phyloP scores from a whole-genome alignment of 2,888 invertebrate genomes.

The Atrina japonica region DNA sequence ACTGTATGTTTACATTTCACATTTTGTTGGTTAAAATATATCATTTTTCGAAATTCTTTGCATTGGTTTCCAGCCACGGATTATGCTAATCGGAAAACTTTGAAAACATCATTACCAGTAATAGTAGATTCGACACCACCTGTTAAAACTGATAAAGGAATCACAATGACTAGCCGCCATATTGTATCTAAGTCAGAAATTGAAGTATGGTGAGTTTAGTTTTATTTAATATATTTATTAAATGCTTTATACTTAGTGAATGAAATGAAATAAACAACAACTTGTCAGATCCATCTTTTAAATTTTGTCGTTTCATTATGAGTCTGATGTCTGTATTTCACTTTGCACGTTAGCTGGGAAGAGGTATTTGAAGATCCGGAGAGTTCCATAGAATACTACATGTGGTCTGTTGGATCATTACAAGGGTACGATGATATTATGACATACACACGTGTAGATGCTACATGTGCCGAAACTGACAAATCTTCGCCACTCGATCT shows the following conservation, averaged over 20 bases:
- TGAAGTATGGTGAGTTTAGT: slow-evolving; percentile 44
- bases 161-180: slow-evolving; percentile 42
- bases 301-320: background rate
- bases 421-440: slow-evolving; percentile 42
- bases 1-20: background rate
- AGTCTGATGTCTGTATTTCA: background rate
- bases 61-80: slow-evolving; percentile 47
- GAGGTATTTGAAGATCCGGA: slow-evolving; percentile 50
- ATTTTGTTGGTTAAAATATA: too few relatives aligned
- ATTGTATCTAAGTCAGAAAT: slow-evolving; percentile 47
- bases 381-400: slow-evolving; percentile 49
- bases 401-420: slow-evolving; percentile 52
- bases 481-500: slow-evolving; percentile 37
- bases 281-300: background rate
- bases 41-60: too few relatives aligned
- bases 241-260: too few relatives aligned
- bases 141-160: slow-evolving; percentile 19
- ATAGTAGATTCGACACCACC: slow-evolving; percentile 54
- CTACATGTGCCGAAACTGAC: slow-evolving; percentile 44
- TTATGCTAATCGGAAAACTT: slow-evolving; percentile 40
- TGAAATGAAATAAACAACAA: background rate
- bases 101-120: slow-evolving; percentile 39
- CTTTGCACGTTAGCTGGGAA: slow-evolving; percentile 44
- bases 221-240: background rate
- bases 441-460: slow-evolving; percentile 24